These are phyloP conservation scores for Platyscapa corneri DNA, from an alignment of 1,140 invertebrate species.

Conservation along the genomic window DNA sequence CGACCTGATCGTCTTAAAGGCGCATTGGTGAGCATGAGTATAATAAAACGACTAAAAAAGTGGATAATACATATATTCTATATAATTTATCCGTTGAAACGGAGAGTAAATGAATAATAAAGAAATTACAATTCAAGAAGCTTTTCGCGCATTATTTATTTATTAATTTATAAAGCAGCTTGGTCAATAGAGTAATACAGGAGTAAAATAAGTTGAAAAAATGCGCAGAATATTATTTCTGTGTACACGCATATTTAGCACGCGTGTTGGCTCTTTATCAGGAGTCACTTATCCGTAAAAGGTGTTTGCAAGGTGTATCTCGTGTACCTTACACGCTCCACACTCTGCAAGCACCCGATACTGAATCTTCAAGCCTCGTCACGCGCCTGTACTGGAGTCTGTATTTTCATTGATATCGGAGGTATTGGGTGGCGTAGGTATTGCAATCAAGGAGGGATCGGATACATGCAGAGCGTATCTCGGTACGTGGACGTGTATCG, in stretches of 20 bases:
- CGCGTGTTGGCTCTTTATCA: background rate
- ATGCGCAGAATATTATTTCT: background rate
- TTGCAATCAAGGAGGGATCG: background rate
- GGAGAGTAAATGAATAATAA: too few relatives aligned
- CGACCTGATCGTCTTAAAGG: too few relatives aligned
- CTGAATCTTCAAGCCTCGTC: background rate
- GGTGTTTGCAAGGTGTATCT: background rate
- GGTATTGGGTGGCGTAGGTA: background rate
- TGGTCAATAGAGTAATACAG: background rate
- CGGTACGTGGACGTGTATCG: constrained; percentile 5
- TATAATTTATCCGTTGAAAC: too few relatives aligned
- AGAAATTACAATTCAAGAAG: too few relatives aligned
- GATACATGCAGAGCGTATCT: background rate
- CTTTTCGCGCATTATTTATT: too few relatives aligned
- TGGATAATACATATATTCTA: too few relatives aligned
- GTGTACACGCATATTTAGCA: background rate
- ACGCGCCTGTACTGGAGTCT: background rate
- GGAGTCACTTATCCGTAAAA: background rate
- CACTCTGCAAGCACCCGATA: background rate
- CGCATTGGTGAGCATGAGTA: too few relatives aligned
- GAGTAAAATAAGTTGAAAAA: background rate
- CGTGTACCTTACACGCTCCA: background rate
- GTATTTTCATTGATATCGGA: background rate
- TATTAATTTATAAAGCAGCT: background rate
- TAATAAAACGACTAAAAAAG: too few relatives aligned